Conservation (phyloP, 2,113 vertebrate genomes). For the Ptychochromis oligacanthus region DNA sequence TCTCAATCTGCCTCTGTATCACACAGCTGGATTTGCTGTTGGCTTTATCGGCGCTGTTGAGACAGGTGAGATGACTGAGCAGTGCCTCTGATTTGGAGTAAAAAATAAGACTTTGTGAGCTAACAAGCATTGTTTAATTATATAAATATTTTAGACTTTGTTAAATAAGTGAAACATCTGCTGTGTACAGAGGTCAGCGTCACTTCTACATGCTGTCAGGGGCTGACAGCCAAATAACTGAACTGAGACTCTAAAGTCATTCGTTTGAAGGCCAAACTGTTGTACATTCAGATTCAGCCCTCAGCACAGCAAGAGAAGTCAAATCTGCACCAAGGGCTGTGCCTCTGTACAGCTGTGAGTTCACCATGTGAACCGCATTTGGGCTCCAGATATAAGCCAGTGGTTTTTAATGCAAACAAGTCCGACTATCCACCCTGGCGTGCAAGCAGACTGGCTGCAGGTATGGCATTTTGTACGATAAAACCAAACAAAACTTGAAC, state of each 20-base stretch:
- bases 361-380: background rate
- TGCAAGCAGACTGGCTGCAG: background rate
- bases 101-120: slow-evolving; percentile 3
- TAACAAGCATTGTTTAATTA: background rate
- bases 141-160: background rate
- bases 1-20: slow-evolving; percentile 85
- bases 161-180: background rate
- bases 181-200: background rate
- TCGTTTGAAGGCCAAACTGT: background rate
- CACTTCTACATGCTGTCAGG: background rate
- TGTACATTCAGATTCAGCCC: background rate
- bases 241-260: too few species aligned
- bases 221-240: background rate
- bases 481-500: background rate
- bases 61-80: slow-evolving; percentile 68
- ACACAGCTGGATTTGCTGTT: slow-evolving; percentile 84
- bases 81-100: background rate
- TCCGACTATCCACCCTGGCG: background rate
- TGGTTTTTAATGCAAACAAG: background rate
- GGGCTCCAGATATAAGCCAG: background rate
- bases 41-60: slow-evolving; percentile 82
- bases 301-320: background rate
- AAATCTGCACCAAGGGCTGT: background rate
- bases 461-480: background rate
- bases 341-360: background rate